phyloP scores from a whole-genome alignment of 2,797 vertebrate species.

The Spinus olivaceus region DNA sequence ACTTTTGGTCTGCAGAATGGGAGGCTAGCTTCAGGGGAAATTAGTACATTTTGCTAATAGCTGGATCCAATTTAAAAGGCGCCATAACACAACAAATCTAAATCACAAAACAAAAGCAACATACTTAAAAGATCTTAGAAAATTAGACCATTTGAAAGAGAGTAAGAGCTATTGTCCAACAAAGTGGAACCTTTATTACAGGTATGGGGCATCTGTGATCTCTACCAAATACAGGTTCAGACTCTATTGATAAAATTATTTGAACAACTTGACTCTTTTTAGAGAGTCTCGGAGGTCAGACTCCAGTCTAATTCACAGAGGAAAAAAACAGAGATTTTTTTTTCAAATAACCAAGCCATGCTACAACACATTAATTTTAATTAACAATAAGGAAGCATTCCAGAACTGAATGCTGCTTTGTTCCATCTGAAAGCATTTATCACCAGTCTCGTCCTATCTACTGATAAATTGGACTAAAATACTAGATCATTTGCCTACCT shows the following conservation, averaged over 20 bases:
- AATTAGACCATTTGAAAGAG: not conserved
- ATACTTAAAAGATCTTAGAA: not conserved
- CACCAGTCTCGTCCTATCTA: not conserved
- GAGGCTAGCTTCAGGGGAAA: constrained; percentile 31
- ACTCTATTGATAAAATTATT: not conserved
- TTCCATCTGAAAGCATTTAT: constrained; percentile 5
- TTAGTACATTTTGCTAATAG: constrained; percentile 39
- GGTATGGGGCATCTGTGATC: not conserved
- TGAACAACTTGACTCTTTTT: not conserved
- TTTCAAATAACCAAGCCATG: not conserved
- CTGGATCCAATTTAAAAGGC: constrained; percentile 54
- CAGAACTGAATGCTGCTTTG: not conserved
- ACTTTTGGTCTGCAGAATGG: constrained; percentile 10
- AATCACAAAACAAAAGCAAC: constrained; percentile 27
- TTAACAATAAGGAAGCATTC: not conserved
- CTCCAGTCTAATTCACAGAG: not conserved
- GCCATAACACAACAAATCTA: constrained; percentile 9
- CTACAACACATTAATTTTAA: not conserved
- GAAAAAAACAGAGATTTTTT: not conserved
- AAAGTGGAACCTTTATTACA: not conserved
- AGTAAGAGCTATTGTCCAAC: not conserved
- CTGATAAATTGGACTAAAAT: not conserved
- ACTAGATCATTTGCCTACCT: not conserved
- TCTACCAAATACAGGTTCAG: not conserved
- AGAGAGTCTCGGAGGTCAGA: not conserved